phyloP scores from a whole-genome alignment of 2,888 invertebrate genomes.

The Aspidiotus rigidus region DNA sequence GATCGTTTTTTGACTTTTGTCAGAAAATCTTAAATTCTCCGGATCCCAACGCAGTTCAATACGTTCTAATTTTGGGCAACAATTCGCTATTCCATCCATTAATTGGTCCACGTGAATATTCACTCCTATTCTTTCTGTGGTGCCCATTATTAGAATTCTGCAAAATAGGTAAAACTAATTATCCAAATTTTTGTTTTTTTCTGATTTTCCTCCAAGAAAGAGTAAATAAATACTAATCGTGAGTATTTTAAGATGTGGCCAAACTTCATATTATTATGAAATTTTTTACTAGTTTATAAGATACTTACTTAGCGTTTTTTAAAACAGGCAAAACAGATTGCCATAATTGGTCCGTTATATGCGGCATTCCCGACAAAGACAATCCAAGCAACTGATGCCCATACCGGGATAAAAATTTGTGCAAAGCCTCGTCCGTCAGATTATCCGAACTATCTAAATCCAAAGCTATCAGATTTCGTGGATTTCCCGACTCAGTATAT shows the following conservation, averaged over 20 bases:
- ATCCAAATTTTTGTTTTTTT: neutral
- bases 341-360: slow-evolving; percentile 97
- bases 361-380: slow-evolving; percentile 88
- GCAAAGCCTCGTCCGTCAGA: slow-evolving; percentile 81
- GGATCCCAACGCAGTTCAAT: slow-evolving; percentile 98
- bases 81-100: slow-evolving; percentile 93
- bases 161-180: neutral
- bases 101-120: slow-evolving; percentile 97
- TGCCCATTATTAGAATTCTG: slow-evolving; percentile 95
- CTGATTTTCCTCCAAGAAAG: no score
- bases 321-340: slow-evolving; percentile 86
- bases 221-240: no score
- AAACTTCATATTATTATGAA: no score
- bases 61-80: slow-evolving; percentile 78
- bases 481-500: slow-evolving; percentile 77
- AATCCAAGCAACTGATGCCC: slow-evolving; percentile 84
- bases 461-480: slow-evolving; percentile 67
- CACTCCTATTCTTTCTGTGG: slow-evolving; percentile 88
- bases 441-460: slow-evolving; percentile 95
- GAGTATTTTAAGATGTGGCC: no score
- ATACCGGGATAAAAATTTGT: slow-evolving; percentile 81
- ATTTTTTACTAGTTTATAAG: neutral
- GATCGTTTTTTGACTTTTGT: slow-evolving; percentile 98
- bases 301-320: slow-evolving; percentile 74
- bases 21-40: slow-evolving; percentile 93